Evolutionary conservation across 2,888 invertebrate species (phyloP).

Genomic region (Crematogaster levior): DNA sequence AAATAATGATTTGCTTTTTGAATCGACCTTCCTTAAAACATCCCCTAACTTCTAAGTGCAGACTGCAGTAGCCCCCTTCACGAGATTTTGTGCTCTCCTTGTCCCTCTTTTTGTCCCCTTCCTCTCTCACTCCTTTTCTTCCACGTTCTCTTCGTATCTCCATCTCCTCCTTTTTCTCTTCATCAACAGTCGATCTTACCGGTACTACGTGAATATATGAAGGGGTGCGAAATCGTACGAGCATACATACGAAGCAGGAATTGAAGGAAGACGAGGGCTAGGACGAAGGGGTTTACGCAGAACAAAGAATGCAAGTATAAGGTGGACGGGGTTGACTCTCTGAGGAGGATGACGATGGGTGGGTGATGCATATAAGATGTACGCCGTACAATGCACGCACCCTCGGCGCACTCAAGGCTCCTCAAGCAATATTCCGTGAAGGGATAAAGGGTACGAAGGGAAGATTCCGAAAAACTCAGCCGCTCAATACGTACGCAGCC

Average conservation of each 20-base stretch:
- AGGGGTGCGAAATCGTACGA: slow-evolving; percentile 84
- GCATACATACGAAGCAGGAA: slow-evolving; percentile 78
- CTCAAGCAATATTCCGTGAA: slow-evolving; percentile 82
- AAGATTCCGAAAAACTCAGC: slow-evolving; percentile 84
- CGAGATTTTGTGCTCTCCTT: slow-evolving; percentile 75
- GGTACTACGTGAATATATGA: slow-evolving; percentile 77
- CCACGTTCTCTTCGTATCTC: slow-evolving; percentile 52
- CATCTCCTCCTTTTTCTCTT: slow-evolving; percentile 60
- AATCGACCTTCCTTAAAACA: slow-evolving; percentile 82
- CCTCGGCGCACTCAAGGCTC: slow-evolving; percentile 84
- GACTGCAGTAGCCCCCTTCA: slow-evolving; percentile 74
- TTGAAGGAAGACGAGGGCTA: slow-evolving; percentile 75
- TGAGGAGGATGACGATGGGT: slow-evolving; percentile 74
- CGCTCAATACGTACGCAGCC: slow-evolving; percentile 81
- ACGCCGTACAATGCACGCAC: slow-evolving; percentile 84
- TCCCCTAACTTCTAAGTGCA: slow-evolving; percentile 79
- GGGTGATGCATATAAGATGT: slow-evolving; percentile 85
- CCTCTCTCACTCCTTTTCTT: slow-evolving; percentile 39
- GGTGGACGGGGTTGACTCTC: slow-evolving; percentile 79
- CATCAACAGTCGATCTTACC: slow-evolving; percentile 67
- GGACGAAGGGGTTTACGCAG: slow-evolving; percentile 79
- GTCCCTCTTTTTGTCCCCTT: slow-evolving; percentile 48
- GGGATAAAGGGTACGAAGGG: slow-evolving; percentile 76
- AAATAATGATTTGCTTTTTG: slow-evolving; percentile 75
- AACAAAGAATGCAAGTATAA: slow-evolving; percentile 85